Percentiles rank a stretch among this genome's conserved stretches.
phyloP scores from a whole-genome alignment of 2,113 vertebrate species.

The Rhipidura dahli region DNA sequence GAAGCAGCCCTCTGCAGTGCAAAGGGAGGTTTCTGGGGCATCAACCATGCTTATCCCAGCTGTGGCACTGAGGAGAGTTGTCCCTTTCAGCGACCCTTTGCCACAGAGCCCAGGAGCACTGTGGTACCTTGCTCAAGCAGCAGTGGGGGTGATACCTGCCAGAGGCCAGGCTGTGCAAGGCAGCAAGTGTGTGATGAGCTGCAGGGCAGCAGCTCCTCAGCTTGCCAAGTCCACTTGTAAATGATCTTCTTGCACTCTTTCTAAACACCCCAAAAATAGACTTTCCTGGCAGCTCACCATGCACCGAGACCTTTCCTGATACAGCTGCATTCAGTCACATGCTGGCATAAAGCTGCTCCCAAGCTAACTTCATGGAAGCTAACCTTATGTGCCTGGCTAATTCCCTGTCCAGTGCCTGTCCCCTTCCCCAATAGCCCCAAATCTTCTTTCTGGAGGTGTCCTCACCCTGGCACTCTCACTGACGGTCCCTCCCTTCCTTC shows the following conservation, averaged over 20 bases:
- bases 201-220: not conserved
- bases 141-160: not conserved
- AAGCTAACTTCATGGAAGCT: not conserved
- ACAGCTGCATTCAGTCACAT: not conserved
- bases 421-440: not conserved
- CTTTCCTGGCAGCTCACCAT: constrained; percentile 23
- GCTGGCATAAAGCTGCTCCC: not conserved
- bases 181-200: not conserved
- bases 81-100: not conserved
- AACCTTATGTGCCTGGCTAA: not conserved
- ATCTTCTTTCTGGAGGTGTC: not conserved
- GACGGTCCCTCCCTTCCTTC: not conserved
- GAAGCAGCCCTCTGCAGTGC: not conserved
- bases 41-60: rapidly evolving
- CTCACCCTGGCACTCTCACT: rapidly evolving
- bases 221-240: constrained; percentile 48
- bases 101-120: not conserved
- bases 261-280: constrained; percentile 58
- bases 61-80: not conserved
- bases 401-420: not conserved
- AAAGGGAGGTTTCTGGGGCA: not conserved
- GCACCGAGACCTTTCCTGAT: not conserved
- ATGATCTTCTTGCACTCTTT: not conserved
- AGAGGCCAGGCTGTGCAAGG: not conserved
- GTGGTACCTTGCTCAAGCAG: not conserved